Evolutionary conservation across 2,113 vertebrate genomes (phyloP), one percentile per base, ranked within the genome.

Genomic region (Pangasianodon hypophthalmus): DNA sequence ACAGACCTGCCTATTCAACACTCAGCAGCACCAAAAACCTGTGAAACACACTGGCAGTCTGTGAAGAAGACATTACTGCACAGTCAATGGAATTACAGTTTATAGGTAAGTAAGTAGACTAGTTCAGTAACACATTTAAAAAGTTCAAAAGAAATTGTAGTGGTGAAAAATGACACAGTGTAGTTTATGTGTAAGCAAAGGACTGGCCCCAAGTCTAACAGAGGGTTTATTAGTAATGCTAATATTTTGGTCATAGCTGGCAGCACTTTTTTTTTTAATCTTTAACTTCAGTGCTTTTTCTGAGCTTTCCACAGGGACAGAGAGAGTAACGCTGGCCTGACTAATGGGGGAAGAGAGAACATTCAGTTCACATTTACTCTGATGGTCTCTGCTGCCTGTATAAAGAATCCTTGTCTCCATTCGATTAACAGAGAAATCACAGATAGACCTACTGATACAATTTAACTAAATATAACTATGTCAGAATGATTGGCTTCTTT

Each of bases 1-100:
- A 92, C 89, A 92, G 85, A 71, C 54, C 46, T 73, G 85, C 58
- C 88, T 91, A 80, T 92, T 91, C 81, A 90, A 21, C 26, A 50
- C 82, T 81, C 62, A 62, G 41, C 67, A 69, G 56, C 64, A 32
- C 58, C 87, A 88, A 52, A 60, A 48, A 88, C 41, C 56, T 88
- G 56, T 44, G 48, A 62, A 32, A 56, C 79, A 83, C 62, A 84
- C 44, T 46, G 13, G 54, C 41, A 60, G 41, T 79, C 82, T 85
- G 84, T 77, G 56, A 85, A 77, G 44, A 85, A 79, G 29, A 79
- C 46, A 52, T 89, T 48, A 56, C 71, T 90, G 73, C 71, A 50
- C 71, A 89, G 13, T 85, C 8, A 88, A 26, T 67, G 14, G 16
- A 84, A 32, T 83, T n/a, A 46, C 54, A 75, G 60, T 69, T 84